Evolutionary conservation across 2,888 invertebrate species (phyloP).

Genomic region (Pammene fasciana): DNA sequence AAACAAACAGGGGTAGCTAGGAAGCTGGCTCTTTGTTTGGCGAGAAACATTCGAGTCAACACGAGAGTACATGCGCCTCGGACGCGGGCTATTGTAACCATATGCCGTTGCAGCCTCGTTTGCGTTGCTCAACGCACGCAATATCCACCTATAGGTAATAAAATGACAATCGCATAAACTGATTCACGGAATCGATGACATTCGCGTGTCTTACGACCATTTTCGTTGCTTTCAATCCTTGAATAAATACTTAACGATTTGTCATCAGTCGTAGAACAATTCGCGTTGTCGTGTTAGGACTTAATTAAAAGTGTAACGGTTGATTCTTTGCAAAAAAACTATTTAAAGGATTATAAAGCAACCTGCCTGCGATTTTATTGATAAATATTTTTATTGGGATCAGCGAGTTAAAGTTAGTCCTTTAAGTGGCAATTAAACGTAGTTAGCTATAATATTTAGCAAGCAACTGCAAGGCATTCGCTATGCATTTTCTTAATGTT

Average conservation of each 20-base stretch:
- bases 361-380: slow-evolving; percentile 12
- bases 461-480: no score
- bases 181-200: slow-evolving; percentile 34
- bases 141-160: slow-evolving; percentile 28
- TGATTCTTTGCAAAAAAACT: slow-evolving; percentile 22
- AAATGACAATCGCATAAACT: slow-evolving; percentile 37
- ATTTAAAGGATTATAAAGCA: slow-evolving; percentile 4
- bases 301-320: slow-evolving; percentile 32
- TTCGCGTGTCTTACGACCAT: slow-evolving; percentile 32
- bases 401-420: slow-evolving; percentile 3
- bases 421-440: no score
- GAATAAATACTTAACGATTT: slow-evolving; percentile 41
- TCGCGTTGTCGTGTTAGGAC: slow-evolving; percentile 33
- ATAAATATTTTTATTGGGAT: slow-evolving; percentile 16
- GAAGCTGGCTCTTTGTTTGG: slow-evolving; percentile 81
- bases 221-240: slow-evolving; percentile 38
- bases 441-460: no score
- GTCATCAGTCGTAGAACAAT: slow-evolving; percentile 33
- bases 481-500: slow-evolving; percentile 14
- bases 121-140: slow-evolving; percentile 26
- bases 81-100: slow-evolving; percentile 20
- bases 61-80: slow-evolving; percentile 55
- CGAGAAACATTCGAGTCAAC: slow-evolving; percentile 80
- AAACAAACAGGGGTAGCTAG: slow-evolving; percentile 83
- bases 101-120: slow-evolving; percentile 16